Evolutionary conservation across 2,888 invertebrate genomes (phyloP), one percentile per base, ranked within the genome.

Genomic region (Keiferia lycopersicella): DNA sequence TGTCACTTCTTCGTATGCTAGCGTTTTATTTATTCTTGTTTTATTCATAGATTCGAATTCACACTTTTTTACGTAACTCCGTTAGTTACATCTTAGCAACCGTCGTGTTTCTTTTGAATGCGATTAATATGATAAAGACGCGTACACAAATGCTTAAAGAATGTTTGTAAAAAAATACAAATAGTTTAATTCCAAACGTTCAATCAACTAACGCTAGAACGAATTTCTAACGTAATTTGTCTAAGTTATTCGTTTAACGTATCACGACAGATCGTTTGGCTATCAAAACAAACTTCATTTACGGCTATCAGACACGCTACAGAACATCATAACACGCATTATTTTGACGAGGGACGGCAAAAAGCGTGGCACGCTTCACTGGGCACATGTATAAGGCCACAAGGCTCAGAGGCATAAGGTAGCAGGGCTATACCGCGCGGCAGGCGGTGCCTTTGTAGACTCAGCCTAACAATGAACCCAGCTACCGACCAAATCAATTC

Each of bases 371-470:
- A 72, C 80, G 83, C 80, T 75, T 78, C 72, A 77, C 64, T 78
- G 84, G 73, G 67, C 71, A 56, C 16, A 56, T 34, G 56, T 22
- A 22, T 51, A n/a, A n/a, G n/a, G n/a, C n/a, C n/a, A n/a, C n/a
- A 26, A 53, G 51, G 26, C 12, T 26, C 8, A 22, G 51, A 34
- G 8, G 34, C 45, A 20, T 48, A 18, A 57, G 65, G 64, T 41
- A 14, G 45, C 62, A 64, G 64, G 61, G 61, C 65, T 64, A 68
- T 67, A 69, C 22, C 70, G 64, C 72, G 68, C 72, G 68, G 69
- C 77, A 66, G 75, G 82, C 86, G 89, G 87, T 74, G 60, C 69
- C 86, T 87, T 87, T 88, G 83, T 80, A 16, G 34, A 72, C 71
- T 64, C 65, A 68, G 66, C 73, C 64, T 76, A 75, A 86, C 83